Evolutionary conservation across 2,888 invertebrate genomes (phyloP).

Genomic region (Malthinus flaveolus): DNA sequence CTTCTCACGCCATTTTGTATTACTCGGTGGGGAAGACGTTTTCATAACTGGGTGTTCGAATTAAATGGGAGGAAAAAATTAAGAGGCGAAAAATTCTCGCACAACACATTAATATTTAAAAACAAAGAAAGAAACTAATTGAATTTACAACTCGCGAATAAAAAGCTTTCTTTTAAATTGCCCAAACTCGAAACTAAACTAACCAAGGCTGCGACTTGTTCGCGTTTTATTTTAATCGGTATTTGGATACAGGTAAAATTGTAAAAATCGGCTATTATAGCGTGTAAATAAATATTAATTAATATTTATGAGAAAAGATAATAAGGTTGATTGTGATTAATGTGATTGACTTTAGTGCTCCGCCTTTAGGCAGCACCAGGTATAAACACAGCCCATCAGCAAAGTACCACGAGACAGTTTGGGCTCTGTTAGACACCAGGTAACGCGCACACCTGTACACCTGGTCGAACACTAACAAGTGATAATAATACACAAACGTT

Average conservation of each 20-base stretch:
- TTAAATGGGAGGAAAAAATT: slow-evolving; percentile 10
- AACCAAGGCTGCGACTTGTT: too few relatives aligned
- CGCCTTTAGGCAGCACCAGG: slow-evolving; percentile 44
- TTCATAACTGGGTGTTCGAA: slow-evolving; percentile 23
- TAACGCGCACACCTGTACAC: slow-evolving; percentile 36
- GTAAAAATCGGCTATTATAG: neutral
- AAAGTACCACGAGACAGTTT: slow-evolving; percentile 38
- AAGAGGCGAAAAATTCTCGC: slow-evolving; percentile 9
- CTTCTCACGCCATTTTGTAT: slow-evolving; percentile 31
- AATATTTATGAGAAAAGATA: slow-evolving; percentile 20
- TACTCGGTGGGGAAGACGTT: slow-evolving; percentile 20
- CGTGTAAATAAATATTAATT: slow-evolving; percentile 5
- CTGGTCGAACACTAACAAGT: slow-evolving; percentile 25
- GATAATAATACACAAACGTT: slow-evolving; percentile 21
- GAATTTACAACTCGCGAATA: neutral
- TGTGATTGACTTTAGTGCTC: slow-evolving; percentile 40
- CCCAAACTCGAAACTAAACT: too few relatives aligned
- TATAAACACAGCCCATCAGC: slow-evolving; percentile 42
- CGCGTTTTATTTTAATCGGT: too few relatives aligned
- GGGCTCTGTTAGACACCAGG: slow-evolving; percentile 31
- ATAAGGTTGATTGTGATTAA: slow-evolving; percentile 50
- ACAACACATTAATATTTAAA: neutral
- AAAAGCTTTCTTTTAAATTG: too few relatives aligned
- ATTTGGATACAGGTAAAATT: too few relatives aligned
- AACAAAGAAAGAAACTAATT: neutral